Percentiles rank a stretch among this genome's conserved stretches.
These are phyloP conservation scores for Macrotis lagotis DNA, from an alignment of 2,113 vertebrate genomes.

Conservation along the genomic window DNA sequence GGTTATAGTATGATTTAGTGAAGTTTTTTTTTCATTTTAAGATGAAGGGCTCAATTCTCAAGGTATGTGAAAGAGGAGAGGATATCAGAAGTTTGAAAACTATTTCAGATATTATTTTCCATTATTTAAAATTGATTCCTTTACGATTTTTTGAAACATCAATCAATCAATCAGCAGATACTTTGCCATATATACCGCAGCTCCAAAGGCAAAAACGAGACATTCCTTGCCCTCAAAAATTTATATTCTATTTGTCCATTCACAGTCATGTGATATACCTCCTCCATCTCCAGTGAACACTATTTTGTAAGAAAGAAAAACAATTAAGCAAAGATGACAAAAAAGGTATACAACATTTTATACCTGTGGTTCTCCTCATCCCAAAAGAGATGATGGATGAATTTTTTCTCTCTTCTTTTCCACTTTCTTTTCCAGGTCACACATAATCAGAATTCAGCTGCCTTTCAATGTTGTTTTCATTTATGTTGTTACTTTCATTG, in stretches of 20 bases:
- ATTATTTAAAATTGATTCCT: not conserved
- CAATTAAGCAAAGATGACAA: not conserved
- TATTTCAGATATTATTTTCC: not conserved
- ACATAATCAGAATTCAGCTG: too few species aligned
- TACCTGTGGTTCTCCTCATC: not conserved
- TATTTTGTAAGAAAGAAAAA: not conserved
- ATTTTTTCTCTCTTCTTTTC: too few species aligned
- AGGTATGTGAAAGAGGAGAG: not conserved
- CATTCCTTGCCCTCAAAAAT: not conserved
- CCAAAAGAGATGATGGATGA: not conserved
- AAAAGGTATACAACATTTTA: not conserved
- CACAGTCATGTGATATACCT: not conserved
- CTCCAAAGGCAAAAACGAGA: not conserved
- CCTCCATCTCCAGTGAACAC: not conserved
- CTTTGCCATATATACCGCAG: not conserved
- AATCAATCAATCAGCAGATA: not conserved
- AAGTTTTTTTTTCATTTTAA: not conserved
- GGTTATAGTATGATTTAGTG: not conserved
- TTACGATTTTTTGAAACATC: not conserved
- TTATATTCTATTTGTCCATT: not conserved
- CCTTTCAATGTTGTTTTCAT: too few species aligned
- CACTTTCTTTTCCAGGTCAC: too few species aligned
- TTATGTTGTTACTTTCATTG: too few species aligned
- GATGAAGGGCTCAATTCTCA: not conserved
- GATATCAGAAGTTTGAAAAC: not conserved